Evolutionary conservation across 2,888 invertebrate species (phyloP).

Genomic region (Adineta ricciae): DNA sequence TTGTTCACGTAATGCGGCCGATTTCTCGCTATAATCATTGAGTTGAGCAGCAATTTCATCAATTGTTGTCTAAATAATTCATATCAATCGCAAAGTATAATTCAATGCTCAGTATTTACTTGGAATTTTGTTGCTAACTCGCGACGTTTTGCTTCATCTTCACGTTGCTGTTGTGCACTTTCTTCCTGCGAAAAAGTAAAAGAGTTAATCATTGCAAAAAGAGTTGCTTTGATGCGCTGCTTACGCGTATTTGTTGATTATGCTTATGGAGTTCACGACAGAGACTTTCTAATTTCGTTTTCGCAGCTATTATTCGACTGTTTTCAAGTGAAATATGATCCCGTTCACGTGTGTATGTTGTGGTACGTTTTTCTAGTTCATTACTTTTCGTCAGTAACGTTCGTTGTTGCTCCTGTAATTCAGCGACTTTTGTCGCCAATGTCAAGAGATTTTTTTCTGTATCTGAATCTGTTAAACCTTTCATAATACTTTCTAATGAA

Average conservation of each 20-base stretch:
- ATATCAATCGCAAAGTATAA: no score
- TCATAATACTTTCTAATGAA: neutral
- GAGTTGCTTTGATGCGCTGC: no score
- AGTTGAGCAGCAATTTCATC: conserved; percentile 72
- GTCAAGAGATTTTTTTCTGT: neutral
- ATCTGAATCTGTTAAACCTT: neutral
- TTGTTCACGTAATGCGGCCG: conserved; percentile 71
- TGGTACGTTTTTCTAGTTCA: neutral
- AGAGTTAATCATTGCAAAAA: no score
- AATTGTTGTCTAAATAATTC: conserved; percentile 58
- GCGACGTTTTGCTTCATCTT: conserved; percentile 77
- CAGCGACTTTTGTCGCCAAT: neutral
- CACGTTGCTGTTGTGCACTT: conserved; percentile 68
- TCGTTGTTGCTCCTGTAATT: conserved; percentile 2
- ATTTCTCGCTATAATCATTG: conserved; percentile 77
- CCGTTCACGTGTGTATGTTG: conserved; percentile 53
- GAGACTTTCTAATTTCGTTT: conserved; percentile 73
- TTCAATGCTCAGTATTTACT: conserved; percentile 37
- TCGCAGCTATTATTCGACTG: conserved; percentile 69
- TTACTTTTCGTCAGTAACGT: neutral
- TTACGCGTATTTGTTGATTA: conserved; percentile 75
- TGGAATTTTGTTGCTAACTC: conserved; percentile 78
- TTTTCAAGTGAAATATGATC: conserved; percentile 71
- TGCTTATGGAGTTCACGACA: conserved; percentile 84
- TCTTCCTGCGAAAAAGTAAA: conserved; percentile 61